Conservation (phyloP, 2,113 vertebrate species). For the Silurus glanis region DNA sequence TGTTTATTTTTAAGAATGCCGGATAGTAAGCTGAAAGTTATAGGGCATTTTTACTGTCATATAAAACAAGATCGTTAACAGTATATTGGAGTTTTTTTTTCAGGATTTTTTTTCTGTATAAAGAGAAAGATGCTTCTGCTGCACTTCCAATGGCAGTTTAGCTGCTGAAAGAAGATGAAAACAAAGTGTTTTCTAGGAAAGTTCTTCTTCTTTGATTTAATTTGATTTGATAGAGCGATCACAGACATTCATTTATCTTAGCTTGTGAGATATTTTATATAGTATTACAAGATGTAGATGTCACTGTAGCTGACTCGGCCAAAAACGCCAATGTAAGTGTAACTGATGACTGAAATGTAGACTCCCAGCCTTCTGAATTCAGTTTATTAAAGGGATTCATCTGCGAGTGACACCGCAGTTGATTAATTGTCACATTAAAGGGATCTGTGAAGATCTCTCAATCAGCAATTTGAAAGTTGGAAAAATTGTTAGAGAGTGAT, state of each 20-base stretch:
- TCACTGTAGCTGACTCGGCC: not conserved
- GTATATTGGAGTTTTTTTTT: not conserved
- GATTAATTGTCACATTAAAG: slow-evolving; percentile 62
- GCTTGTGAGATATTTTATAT: not conserved
- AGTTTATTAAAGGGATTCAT: slow-evolving; percentile 63
- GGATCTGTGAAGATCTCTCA: slow-evolving; percentile 45
- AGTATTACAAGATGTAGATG: not conserved
- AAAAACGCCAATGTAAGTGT: not conserved
- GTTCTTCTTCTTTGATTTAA: not conserved
- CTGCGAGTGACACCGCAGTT: slow-evolving; percentile 52
- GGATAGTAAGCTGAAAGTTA: not conserved
- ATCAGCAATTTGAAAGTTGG: slow-evolving; percentile 24
- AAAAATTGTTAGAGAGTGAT: slow-evolving; percentile 13
- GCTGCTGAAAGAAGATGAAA: not conserved
- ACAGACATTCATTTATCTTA: not conserved
- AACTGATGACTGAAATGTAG: slow-evolving; percentile 43
- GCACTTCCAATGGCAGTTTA: not conserved
- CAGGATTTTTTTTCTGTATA: not conserved
- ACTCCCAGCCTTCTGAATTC: slow-evolving; percentile 55
- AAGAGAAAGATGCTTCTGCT: not conserved
- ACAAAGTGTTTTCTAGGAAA: not conserved
- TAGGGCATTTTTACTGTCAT: not conserved
- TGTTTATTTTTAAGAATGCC: not conserved
- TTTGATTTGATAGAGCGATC: not conserved
- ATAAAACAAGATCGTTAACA: not conserved